Evolutionary conservation across 2,888 invertebrate genomes (phyloP).

Genomic region (Salpingus planirostris): DNA sequence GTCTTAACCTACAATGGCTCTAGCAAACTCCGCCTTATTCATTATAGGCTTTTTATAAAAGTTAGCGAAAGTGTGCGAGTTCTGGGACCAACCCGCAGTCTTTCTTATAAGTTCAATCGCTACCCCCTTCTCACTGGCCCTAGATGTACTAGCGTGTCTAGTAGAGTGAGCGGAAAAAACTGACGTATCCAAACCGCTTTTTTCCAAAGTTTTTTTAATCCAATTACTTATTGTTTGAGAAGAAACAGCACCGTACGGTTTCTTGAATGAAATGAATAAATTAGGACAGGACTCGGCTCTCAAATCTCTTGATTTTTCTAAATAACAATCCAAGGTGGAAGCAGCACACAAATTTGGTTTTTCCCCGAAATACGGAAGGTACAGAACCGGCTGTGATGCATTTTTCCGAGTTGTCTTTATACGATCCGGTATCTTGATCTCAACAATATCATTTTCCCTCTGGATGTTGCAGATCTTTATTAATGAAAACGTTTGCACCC

Average conservation of each 20-base stretch:
- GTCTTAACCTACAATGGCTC: too few species aligned
- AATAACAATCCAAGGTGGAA: neutral
- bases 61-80: too few species aligned
- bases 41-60: too few species aligned
- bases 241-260: too few species aligned
- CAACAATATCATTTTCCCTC: neutral
- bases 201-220: too few species aligned
- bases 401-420: neutral
- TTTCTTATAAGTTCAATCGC: constrained; percentile 16
- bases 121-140: constrained; percentile 10
- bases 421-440: neutral
- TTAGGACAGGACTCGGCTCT: too few species aligned
- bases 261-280: too few species aligned
- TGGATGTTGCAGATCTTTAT: neutral
- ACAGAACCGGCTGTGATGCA: neutral
- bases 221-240: too few species aligned
- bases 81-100: constrained; percentile 15
- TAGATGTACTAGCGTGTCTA: too few species aligned
- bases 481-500: neutral
- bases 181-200: too few species aligned
- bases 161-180: too few species aligned
- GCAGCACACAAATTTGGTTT: neutral
- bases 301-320: constrained; percentile 5
- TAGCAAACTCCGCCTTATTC: too few species aligned
- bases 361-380: neutral